Conservation (phyloP, 2,888 invertebrate genomes). For the Lathronympha strigana region DNA sequence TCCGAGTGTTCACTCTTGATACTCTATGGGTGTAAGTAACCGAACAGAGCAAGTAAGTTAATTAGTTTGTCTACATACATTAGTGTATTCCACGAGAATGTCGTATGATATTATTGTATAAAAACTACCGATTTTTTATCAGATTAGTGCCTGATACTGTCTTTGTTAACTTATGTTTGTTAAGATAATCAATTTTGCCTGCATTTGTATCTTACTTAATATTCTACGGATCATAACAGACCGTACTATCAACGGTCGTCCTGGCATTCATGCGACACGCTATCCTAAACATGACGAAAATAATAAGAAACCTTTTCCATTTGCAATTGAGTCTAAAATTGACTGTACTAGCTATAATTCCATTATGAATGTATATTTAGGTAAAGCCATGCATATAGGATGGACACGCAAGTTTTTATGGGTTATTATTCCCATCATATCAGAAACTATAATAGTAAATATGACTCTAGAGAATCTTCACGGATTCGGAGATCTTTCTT, state of each 20-base stretch:
- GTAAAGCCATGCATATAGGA: neutral
- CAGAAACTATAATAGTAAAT: neutral
- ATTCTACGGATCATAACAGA: constrained; percentile 6
- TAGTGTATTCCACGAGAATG: too few relatives aligned
- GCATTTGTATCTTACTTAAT: constrained; percentile 7
- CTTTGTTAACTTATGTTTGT: too few relatives aligned
- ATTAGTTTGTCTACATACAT: too few relatives aligned
- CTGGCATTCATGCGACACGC: constrained; percentile 15
- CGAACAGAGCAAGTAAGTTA: too few relatives aligned
- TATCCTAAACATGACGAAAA: neutral
- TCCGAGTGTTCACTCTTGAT: too few relatives aligned
- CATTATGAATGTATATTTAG: neutral
- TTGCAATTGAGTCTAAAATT: neutral
- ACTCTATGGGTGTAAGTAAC: too few relatives aligned
- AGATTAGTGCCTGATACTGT: too few relatives aligned
- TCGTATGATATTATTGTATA: too few relatives aligned
- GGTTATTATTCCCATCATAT: neutral
- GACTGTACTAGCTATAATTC: neutral
- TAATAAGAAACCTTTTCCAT: neutral
- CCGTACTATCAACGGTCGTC: constrained; percentile 6
- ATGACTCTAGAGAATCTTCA: neutral
- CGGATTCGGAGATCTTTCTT: too few relatives aligned
- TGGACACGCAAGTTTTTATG: constrained; percentile 1
- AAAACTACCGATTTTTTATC: too few relatives aligned
- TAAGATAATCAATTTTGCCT: neutral